Evolutionary conservation across 2,888 invertebrate genomes (phyloP).

Genomic region (Rotaria magnacalcarata): DNA sequence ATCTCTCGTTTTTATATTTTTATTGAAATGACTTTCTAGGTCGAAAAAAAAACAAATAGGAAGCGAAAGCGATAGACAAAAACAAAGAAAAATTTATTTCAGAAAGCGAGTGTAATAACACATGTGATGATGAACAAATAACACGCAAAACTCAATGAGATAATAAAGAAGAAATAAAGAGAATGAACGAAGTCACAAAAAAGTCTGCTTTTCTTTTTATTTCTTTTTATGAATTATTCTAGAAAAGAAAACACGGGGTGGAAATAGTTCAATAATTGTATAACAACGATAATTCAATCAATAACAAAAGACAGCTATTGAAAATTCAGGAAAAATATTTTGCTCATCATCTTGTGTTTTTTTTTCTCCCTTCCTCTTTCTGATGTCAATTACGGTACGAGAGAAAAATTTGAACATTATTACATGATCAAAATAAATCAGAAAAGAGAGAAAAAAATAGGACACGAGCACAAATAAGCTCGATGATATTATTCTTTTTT

Average conservation of each 20-base stretch:
- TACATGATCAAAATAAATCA: neutral
- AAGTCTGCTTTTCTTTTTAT: neutral
- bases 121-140: neutral
- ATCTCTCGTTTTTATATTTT: neutral
- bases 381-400: neutral
- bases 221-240: neutral
- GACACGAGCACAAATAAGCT: neutral
- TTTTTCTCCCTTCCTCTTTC: neutral
- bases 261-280: neutral
- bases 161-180: neutral
- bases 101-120: neutral
- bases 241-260: slow-evolving; percentile 19
- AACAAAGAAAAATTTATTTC: neutral
- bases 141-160: neutral
- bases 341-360: neutral
- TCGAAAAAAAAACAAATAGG: neutral
- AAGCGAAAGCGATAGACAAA: neutral
- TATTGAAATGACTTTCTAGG: slow-evolving; percentile 18
- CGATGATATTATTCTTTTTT: neutral
- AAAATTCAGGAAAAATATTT: neutral
- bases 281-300: neutral
- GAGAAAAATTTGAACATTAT: neutral
- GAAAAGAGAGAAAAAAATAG: neutral
- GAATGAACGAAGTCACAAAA: neutral
- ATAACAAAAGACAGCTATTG: neutral